Base-by-base conservation (phyloP, 2,797 vertebrate genomes). In the Loriculus beryllinus region DNA sequence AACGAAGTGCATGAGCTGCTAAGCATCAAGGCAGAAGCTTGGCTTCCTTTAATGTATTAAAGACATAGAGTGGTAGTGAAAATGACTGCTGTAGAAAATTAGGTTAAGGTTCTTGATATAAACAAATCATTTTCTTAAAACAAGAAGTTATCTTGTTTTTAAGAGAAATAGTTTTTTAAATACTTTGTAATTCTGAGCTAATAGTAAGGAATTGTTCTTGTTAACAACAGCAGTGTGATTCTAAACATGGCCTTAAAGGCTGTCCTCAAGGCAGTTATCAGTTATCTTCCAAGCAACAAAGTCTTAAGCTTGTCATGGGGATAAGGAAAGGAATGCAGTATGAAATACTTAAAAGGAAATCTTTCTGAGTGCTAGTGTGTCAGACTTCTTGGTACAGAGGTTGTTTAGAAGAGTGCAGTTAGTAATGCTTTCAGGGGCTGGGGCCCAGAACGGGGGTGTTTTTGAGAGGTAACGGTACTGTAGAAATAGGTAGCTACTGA, bases 321-420 rank as follows among this genome's bases (percentile, higher is more conserved):
- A 9, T 49, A 37, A 65, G 84, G 45, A 69, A 57, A 8, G 68
- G 65, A 89, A 77, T 62, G 48, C 40, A 64, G 42, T 49, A 56
- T 47, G 70, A 59, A 81, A 56, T 79, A 87, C 76, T 77, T 90
- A 39, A 80, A 95, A 78, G 71, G 84, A 69, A 76, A 45, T 93
- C 8, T 79, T 81, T 76, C 12, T 11, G 51, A n/a, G 45, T 40
- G n/a, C 35, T 80, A 7, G 4, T 33, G 1, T 78, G 43, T 63
- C 63, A 87, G 78, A 12, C 80, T 83, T 70, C 12, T 54, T 80
- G 40, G 47, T 77, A 56, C 29, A 42, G 63, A 51, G 69, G n/a
- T 76, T 43, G 31, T 72, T 86, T 79, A 16, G 37, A 48, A 51
- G 42, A 69, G 22, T 23, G 57, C 72, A 77, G 20, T 62, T 54